phyloP scores from a whole-genome alignment of 2,797 vertebrate species.

The Onychomys torridus region DNA sequence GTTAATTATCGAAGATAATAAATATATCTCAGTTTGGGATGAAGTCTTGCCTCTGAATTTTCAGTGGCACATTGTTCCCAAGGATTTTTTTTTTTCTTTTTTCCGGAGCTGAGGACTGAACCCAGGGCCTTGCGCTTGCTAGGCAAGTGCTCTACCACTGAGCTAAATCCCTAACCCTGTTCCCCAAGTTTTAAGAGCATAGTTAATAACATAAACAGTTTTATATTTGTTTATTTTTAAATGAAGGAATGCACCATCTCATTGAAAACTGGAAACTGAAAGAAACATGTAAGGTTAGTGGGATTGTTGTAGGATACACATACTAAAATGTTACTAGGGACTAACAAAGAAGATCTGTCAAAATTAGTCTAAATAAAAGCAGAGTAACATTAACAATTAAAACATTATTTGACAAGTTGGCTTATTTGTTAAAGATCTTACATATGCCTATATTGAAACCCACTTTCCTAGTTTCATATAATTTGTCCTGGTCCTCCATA shows the following conservation, averaged over 20 bases:
- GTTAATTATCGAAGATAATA: constrained; percentile 39
- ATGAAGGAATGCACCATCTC: background rate
- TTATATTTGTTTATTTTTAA: background rate
- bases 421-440: background rate
- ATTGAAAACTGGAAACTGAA: background rate
- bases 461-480: no score
- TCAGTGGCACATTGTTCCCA: background rate
- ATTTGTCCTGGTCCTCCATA: background rate
- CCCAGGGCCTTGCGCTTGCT: no score
- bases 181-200: background rate
- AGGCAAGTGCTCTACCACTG: no score
- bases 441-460: background rate
- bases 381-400: background rate
- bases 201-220: background rate
- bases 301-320: background rate
- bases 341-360: background rate
- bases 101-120: no score
- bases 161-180: no score
- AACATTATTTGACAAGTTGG: background rate
- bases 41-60: background rate
- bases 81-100: no score
- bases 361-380: background rate
- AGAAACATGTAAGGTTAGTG: background rate
- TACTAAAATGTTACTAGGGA: background rate
- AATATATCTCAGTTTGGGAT: background rate